Percentiles rank a stretch among this genome's conserved stretches.
These are phyloP conservation scores for Asobara japonica DNA, from an alignment of 1,140 invertebrate species.

Conservation along the genomic window DNA sequence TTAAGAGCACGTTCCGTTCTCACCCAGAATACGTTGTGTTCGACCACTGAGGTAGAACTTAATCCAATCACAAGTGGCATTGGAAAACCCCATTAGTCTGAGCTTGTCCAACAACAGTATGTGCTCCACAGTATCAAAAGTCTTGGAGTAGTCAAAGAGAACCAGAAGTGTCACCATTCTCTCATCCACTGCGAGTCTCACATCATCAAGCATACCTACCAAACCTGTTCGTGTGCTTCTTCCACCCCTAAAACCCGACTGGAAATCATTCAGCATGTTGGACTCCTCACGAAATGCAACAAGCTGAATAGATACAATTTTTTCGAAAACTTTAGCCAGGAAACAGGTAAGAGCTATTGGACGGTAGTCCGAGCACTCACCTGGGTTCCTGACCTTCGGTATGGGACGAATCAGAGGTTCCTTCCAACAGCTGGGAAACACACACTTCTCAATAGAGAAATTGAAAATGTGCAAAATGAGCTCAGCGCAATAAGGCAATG, in stretches of 20 bases:
- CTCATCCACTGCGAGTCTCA: slow-evolving; percentile 20
- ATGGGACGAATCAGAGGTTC: not conserved
- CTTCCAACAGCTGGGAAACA: not conserved
- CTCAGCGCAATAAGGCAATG: no score
- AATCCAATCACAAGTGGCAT: not conserved
- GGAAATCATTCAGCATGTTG: not conserved
- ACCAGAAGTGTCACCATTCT: slow-evolving; percentile 29
- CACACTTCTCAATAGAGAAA: not conserved
- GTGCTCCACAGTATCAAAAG: no score
- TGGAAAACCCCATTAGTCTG: not conserved
- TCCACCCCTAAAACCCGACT: slow-evolving; percentile 30
- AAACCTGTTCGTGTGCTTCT: slow-evolving; percentile 31
- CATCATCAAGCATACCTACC: slow-evolving; percentile 27
- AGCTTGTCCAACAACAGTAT: not conserved
- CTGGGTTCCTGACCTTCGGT: no score
- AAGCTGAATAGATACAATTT: not conserved
- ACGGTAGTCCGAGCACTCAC: no score
- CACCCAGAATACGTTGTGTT: not conserved
- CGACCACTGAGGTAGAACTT: not conserved
- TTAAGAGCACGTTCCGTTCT: not conserved
- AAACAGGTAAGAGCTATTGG: not conserved
- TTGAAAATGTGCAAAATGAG: no score
- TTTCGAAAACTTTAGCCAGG: slow-evolving; percentile 18
- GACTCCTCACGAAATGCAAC: not conserved
- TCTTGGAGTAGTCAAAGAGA: slow-evolving; percentile 40